Base-by-base conservation (phyloP, 1,140 invertebrate genomes). In the Metopolophium dirhodum region DNA sequence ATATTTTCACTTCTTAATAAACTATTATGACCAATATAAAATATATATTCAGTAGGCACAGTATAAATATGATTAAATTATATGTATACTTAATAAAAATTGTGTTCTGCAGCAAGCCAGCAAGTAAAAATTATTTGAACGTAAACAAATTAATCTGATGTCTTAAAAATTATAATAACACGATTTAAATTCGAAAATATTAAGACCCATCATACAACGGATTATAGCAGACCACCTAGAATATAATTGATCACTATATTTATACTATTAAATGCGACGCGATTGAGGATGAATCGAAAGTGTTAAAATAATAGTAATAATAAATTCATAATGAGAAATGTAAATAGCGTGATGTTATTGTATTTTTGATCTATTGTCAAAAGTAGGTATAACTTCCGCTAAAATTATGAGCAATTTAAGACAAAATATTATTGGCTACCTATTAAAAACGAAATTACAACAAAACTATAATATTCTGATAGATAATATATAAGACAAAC, bases 171-270 rank as follows among this genome's bases (percentile, higher is more conserved):
- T 35, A 85, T 85, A 41, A 45, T 30, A 26, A 85, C 41, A 26
- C 23, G 83, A 85, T 85, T 85, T 45, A 41, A 45, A 85, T 85
- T 85, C 83, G 83, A 85, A 23, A 85, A 85, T 85, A 85, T 85
- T 85, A 85, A 85, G 23, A 41, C 41, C 83, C 37, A 41, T 85
- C 37, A 45, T 85, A 41, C 30, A n/a, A 77, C 37, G 83, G 83
- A 85, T 85, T 85, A 85, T 23, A 41, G 30, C 61, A 77, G 83
- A 85, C 83, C 83, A 85, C 83, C 83, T 83, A 83, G 82, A 85
- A 85, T 85, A 41, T 85, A 83, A 85, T 85, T 41, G 37, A 85
- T 85, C 41, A 45, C 37, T 85, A 45, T 18, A 35, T n/a, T 20
- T 82, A 26, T 23, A 26, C 23, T 11, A 85, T 83, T 83, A 41